A percentile compares a stretch with the other conserved stretches of the same genome.
Evolutionary conservation across 2,797 vertebrate species (phyloP).

Genomic region (Enteromius unitaeniatus): DNA sequence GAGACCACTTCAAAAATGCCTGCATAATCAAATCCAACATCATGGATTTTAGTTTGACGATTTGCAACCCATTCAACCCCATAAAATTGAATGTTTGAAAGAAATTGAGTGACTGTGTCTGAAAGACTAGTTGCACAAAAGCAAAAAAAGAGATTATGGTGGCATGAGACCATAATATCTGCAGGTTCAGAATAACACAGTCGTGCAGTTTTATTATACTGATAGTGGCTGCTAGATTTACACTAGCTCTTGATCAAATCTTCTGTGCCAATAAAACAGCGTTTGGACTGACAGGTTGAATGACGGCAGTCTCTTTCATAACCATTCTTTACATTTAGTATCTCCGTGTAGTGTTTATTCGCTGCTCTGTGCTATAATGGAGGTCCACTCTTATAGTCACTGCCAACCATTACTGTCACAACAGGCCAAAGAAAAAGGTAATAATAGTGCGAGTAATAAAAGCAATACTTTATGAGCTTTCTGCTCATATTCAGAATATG

Average conservation of each 20-base stretch:
- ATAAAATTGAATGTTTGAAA: not conserved
- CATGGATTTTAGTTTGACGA: not conserved
- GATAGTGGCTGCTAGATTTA: constrained; percentile 17
- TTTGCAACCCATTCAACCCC: not conserved
- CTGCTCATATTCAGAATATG: not conserved
- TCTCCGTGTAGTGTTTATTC: not conserved
- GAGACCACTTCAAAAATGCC: not conserved
- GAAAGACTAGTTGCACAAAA: not conserved
- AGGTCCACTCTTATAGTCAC: constrained; percentile 15
- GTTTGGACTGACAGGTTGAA: not conserved
- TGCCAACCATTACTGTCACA: constrained; percentile 4
- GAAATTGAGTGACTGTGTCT: constrained; percentile 1
- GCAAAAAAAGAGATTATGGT: constrained; percentile 6
- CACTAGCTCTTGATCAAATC: constrained; percentile 14
- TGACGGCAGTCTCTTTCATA: not conserved
- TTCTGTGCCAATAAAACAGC: constrained; percentile 11
- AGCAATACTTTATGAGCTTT: not conserved
- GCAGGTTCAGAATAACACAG: constrained; percentile 10
- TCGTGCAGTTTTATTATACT: not conserved
- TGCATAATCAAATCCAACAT: not conserved
- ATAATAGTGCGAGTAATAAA: constrained; percentile 1
- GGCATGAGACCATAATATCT: constrained; percentile 17
- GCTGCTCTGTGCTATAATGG: not conserved
- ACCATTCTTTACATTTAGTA: not conserved
- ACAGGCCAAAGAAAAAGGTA: not conserved